Conservation (phyloP, 2,797 vertebrate species). For the Natrix natrix region DNA sequence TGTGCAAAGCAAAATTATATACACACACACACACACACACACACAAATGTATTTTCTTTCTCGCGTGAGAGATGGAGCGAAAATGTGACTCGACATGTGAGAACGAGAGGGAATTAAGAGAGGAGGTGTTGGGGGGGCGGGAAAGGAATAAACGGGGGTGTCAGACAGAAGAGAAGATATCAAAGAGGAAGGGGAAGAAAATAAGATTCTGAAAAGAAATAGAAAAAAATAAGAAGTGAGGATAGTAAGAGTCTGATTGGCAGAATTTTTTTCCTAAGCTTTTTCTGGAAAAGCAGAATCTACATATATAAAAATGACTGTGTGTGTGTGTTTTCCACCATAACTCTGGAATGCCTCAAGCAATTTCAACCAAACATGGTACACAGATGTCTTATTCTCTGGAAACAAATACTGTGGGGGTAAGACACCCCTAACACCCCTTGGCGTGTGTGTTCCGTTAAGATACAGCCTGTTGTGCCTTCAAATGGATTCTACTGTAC, state of each 20-base stretch:
- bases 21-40: too few species aligned
- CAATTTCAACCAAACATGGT: too few species aligned
- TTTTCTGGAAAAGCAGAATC: neutral
- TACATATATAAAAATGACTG: too few species aligned
- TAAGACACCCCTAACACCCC: too few species aligned
- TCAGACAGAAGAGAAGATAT: neutral
- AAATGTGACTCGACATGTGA: neutral
- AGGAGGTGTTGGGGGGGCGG: neutral
- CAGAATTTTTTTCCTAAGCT: neutral
- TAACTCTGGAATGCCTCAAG: too few species aligned
- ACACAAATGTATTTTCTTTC: neutral
- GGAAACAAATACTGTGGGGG: too few species aligned
- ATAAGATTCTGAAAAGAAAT: neutral
- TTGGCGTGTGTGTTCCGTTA: too few species aligned
- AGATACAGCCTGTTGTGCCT: too few species aligned
- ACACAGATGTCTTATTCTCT: too few species aligned
- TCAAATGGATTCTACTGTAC: too few species aligned
- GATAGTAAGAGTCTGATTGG: neutral
- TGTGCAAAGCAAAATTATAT: neutral
- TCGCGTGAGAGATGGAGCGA: neutral
- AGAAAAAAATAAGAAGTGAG: neutral
- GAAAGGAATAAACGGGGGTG: neutral
- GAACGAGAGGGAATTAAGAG: neutral
- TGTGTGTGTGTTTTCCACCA: too few species aligned
- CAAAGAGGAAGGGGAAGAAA: fast-evolving